Conservation (phyloP, 2,888 invertebrate genomes). For the Polia nebulosa region DNA sequence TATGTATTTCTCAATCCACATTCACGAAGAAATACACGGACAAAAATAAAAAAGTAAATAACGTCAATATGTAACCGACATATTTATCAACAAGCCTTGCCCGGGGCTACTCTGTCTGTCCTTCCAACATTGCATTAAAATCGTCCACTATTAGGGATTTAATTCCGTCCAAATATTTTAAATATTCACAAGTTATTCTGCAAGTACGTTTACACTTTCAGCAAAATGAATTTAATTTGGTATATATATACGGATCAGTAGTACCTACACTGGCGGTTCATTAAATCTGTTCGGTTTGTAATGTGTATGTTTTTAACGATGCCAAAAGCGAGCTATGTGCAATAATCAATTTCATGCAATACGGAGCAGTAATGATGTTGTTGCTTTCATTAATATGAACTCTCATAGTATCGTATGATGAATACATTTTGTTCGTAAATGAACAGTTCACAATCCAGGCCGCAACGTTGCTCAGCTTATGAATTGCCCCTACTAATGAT, state of each 20-base stretch:
- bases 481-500: not conserved
- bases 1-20: constrained; percentile 9
- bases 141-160: constrained; percentile 45
- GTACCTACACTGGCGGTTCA: constrained; percentile 42
- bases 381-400: constrained; percentile 25
- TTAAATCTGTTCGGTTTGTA: constrained; percentile 34
- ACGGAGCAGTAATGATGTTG: constrained; percentile 20
- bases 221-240: constrained; percentile 38
- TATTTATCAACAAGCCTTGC: constrained; percentile 48
- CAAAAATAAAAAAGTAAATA: constrained; percentile 50
- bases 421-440: not conserved
- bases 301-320: constrained; percentile 25
- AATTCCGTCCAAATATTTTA: constrained; percentile 41
- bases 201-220: constrained; percentile 53
- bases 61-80: constrained; percentile 45
- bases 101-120: constrained; percentile 22
- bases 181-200: constrained; percentile 51
- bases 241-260: constrained; percentile 23
- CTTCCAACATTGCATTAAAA: constrained; percentile 45
- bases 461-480: not conserved
- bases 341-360: constrained; percentile 39
- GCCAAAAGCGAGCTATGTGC: constrained; percentile 22
- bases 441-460: not conserved
- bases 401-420: not conserved
- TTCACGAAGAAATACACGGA: constrained; percentile 31